Evolutionary conservation across 2,797 vertebrate species (phyloP).

Genomic region (Fundulus diaphanus): DNA sequence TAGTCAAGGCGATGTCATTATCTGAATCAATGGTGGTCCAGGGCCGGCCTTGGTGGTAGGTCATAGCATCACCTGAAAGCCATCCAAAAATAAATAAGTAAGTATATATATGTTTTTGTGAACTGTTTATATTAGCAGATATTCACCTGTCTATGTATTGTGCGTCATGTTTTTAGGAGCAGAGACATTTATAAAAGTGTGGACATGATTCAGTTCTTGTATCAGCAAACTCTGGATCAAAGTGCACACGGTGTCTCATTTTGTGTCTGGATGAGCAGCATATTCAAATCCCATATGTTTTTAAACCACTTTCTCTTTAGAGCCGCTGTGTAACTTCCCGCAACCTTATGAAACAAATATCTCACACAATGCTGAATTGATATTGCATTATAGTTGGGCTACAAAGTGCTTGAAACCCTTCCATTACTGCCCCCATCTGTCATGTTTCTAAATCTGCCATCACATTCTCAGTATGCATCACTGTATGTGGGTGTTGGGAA

Average conservation of each 20-base stretch:
- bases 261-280: conserved; percentile 35
- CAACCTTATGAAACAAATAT: neutral
- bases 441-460: conserved; percentile 29
- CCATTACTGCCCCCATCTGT: conserved; percentile 26
- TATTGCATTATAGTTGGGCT: conserved; percentile 13
- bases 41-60: conserved; percentile 87
- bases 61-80: conserved; percentile 87
- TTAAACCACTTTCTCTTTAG: conserved; percentile 14
- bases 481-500: conserved; percentile 32
- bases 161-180: conserved; percentile 1
- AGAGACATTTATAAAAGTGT: conserved; percentile 35
- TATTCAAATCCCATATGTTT: conserved; percentile 18
- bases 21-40: conserved; percentile 89
- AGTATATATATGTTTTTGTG: too few relatives aligned
- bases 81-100: too few relatives aligned
- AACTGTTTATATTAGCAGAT: neutral
- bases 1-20: conserved; percentile 89
- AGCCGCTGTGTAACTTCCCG: neutral
- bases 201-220: conserved; percentile 29
- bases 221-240: conserved; percentile 37
- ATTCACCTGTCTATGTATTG: neutral
- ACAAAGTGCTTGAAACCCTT: conserved; percentile 10
- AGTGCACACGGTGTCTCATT: conserved; percentile 19
- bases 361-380: neutral
- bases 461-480: conserved; percentile 10